Evolutionary conservation across 2,797 vertebrate species (phyloP).

Genomic region (Phrynocephalus vlangalii): DNA sequence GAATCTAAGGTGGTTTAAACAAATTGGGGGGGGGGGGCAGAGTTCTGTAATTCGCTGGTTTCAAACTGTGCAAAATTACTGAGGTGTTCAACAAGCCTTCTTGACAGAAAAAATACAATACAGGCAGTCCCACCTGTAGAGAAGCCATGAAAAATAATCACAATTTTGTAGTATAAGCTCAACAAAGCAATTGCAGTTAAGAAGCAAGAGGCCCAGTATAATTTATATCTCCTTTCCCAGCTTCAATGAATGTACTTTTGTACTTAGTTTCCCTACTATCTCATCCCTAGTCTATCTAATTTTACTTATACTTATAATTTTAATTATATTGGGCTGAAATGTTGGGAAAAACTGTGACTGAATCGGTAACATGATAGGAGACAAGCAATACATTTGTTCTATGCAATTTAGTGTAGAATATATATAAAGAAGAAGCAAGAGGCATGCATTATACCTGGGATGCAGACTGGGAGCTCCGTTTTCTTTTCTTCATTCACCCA

Average conservation of each 20-base stretch:
- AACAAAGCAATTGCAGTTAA: too few species aligned
- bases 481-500: slow-evolving; percentile 75
- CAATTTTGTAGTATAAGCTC: not conserved
- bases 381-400: too few species aligned
- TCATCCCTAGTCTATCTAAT: too few species aligned
- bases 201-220: not conserved
- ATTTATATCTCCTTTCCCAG: too few species aligned
- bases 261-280: too few species aligned
- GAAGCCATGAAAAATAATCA: not conserved
- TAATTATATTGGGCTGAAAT: too few species aligned
- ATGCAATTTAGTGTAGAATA: not conserved
- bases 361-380: too few species aligned
- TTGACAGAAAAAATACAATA: not conserved
- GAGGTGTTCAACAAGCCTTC: not conserved
- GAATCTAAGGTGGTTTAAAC: not conserved
- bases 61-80: not conserved
- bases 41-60: not conserved
- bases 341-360: too few species aligned
- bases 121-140: slow-evolving; percentile 8
- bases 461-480: slow-evolving; percentile 72
- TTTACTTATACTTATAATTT: too few species aligned
- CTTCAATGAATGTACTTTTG: too few species aligned
- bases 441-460: slow-evolving; percentile 74
- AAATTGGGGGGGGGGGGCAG: not conserved
- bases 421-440: not conserved